Conservation (phyloP, 2,888 invertebrate species). For the Mesopsocus fuscifrons region DNA sequence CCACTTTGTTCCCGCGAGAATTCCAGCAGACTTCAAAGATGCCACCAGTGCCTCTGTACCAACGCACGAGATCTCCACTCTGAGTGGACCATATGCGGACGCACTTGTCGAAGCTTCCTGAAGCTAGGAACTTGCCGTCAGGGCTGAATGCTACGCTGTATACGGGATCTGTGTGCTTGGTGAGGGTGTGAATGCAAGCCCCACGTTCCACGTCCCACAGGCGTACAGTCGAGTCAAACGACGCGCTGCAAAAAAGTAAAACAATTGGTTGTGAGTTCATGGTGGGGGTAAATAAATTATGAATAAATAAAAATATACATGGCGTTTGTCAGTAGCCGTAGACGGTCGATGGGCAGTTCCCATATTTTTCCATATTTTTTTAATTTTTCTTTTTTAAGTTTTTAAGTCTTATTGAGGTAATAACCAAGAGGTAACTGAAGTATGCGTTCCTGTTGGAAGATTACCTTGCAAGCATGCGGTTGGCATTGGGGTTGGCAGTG, state of each 20-base stretch:
- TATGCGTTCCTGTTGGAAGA: no score
- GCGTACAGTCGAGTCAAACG: conserved; percentile 95
- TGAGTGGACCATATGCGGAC: conserved; percentile 98
- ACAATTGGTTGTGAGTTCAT: no score
- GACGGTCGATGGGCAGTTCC: no score
- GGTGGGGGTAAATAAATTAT: no score
- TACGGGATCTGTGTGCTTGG: conserved; percentile 94
- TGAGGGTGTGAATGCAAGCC: conserved; percentile 82
- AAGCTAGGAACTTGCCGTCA: conserved; percentile 92
- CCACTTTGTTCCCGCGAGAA: conserved; percentile 92
- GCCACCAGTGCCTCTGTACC: conserved; percentile 95
- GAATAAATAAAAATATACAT: no score
- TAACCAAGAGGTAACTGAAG: no score
- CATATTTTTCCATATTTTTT: not conserved
- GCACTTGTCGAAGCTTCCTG: conserved; percentile 97
- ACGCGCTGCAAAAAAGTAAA: conserved; percentile 76
- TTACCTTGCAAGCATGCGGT: conserved; percentile 73
- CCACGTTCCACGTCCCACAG: conserved; percentile 79
- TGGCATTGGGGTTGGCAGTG: conserved; percentile 92
- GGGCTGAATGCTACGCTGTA: conserved; percentile 97
- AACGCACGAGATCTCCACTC: conserved; percentile 87
- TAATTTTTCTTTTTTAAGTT: not conserved
- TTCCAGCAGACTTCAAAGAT: conserved; percentile 99
- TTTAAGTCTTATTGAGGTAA: no score
- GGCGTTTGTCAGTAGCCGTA: no score